These are phyloP conservation scores for Pterocles burchelli DNA, from an alignment of 2,113 vertebrate genomes.

Conservation along the genomic window DNA sequence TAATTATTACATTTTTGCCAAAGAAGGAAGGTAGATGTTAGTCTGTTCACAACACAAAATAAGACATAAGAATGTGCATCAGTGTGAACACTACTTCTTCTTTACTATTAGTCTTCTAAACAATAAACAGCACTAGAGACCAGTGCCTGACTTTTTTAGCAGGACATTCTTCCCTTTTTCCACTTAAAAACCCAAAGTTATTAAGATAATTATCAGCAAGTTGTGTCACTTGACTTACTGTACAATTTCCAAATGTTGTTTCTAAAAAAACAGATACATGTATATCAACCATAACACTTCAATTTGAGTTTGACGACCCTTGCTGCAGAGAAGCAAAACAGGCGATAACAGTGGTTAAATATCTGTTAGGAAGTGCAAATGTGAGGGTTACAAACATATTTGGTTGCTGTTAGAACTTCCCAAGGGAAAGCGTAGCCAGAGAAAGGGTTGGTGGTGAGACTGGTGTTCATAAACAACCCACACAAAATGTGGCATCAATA, in stretches of 20 bases:
- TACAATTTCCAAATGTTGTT: not conserved
- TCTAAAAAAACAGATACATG: not conserved
- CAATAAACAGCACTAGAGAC: not conserved
- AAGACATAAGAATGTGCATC: not conserved
- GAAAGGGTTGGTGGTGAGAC: not conserved
- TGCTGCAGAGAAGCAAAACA: not conserved
- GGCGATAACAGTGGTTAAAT: not conserved
- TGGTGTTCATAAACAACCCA: not conserved
- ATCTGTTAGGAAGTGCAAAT: not conserved
- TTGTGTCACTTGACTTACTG: not conserved
- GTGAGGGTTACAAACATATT: not conserved
- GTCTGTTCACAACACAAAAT: not conserved
- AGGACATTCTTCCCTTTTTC: not conserved
- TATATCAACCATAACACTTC: not conserved
- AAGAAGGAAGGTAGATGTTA: not conserved
- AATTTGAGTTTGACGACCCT: not conserved
- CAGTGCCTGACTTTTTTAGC: not conserved
- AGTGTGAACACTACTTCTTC: not conserved
- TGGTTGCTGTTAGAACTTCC: not conserved
- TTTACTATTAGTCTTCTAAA: not conserved
- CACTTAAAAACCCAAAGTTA: not conserved
- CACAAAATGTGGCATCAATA: not conserved
- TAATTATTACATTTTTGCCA: not conserved
- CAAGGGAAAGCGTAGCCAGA: not conserved
- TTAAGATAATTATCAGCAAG: not conserved